phyloP scores from a whole-genome alignment of 1,140 invertebrate genomes.

The Macrostomum lignano region DNA sequence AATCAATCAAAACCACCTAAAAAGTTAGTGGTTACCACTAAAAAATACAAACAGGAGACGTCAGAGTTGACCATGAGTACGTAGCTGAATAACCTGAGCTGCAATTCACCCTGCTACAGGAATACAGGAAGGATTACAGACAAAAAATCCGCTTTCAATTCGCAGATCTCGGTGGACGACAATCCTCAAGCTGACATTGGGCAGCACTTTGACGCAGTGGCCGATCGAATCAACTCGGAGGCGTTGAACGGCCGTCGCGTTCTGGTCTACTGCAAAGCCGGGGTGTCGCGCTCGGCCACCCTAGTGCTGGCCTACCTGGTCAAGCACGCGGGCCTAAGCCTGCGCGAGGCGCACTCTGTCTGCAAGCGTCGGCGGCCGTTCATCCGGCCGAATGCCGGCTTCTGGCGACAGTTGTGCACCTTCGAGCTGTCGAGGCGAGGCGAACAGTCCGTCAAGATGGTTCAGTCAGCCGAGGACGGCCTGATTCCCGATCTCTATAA shows the following conservation, averaged over 20 bases:
- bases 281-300: slow-evolving; percentile 52
- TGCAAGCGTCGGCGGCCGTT: slow-evolving; percentile 40
- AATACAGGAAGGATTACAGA: too few species aligned
- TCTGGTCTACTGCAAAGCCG: slow-evolving; percentile 60
- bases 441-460: slow-evolving; percentile 17
- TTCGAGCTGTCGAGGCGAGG: slow-evolving; percentile 40
- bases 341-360: slow-evolving; percentile 47
- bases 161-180: slow-evolving; percentile 40
- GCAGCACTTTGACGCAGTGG: slow-evolving; percentile 39
- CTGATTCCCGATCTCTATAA: slow-evolving; percentile 7
- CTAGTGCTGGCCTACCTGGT: slow-evolving; percentile 60
- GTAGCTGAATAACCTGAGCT: too few species aligned
- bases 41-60: too few species aligned
- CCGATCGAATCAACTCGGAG: slow-evolving; percentile 16
- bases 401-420: slow-evolving; percentile 50
- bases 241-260: slow-evolving; percentile 35
- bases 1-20: too few species aligned
- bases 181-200: slow-evolving; percentile 37
- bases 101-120: too few species aligned
- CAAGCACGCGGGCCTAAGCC: slow-evolving; percentile 43
- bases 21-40: too few species aligned
- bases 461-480: slow-evolving; percentile 9
- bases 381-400: slow-evolving; percentile 58
- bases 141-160: too few species aligned
- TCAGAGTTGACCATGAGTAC: too few species aligned